These are phyloP conservation scores for Brachionus sp. DNA, from an alignment of 1,140 invertebrate genomes.

Conservation along the genomic window DNA sequence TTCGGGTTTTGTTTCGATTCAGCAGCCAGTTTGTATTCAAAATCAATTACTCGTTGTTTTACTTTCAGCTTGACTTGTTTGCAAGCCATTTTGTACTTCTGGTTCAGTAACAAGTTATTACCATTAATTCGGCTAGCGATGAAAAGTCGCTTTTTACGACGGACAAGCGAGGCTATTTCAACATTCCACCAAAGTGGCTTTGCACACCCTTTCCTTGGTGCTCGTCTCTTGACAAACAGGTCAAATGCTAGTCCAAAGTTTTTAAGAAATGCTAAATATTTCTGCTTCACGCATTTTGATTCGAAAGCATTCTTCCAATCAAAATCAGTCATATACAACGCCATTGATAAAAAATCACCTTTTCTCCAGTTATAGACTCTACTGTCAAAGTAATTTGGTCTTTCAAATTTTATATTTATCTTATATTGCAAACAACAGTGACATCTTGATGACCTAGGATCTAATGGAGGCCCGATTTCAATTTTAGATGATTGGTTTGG, in stretches of 20 bases:
- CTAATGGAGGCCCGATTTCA: background rate
- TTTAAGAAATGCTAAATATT: background rate
- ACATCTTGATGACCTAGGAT: background rate
- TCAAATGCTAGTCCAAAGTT: background rate
- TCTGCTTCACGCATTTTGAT: background rate
- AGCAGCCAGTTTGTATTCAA: background rate
- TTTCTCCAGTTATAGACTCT: background rate
- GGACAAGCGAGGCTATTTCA: background rate
- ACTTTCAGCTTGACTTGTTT: background rate
- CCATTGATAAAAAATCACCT: background rate
- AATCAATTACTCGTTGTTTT: background rate
- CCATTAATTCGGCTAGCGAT: background rate
- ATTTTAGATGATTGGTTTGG: background rate
- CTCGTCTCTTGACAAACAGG: background rate
- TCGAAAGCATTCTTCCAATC: background rate
- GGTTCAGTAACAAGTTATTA: background rate
- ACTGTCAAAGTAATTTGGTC: background rate
- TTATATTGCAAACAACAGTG: background rate
- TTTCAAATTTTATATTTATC: background rate
- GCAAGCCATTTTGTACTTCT: background rate
- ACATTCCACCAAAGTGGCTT: background rate
- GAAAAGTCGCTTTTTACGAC: background rate
- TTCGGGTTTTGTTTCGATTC: background rate
- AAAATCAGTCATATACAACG: background rate
- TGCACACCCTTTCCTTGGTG: background rate